phyloP scores from a whole-genome alignment of 2,113 vertebrate genomes.

The Myrmecophaga tridactyla region DNA sequence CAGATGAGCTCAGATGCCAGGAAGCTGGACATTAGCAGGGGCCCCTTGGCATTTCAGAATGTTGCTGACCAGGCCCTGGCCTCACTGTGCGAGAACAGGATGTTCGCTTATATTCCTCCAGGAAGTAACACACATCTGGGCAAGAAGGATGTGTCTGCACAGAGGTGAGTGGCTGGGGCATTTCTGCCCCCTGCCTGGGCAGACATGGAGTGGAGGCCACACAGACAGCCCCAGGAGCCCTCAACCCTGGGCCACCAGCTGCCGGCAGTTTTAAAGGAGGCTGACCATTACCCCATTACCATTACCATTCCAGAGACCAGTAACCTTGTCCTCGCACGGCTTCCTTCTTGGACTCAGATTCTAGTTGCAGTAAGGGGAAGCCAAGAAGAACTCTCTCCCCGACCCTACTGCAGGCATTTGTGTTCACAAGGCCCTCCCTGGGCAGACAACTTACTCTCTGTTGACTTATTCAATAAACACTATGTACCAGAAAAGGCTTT shows the following conservation, averaged over 20 bases:
- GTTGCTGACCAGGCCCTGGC: background rate
- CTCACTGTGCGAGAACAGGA: no score
- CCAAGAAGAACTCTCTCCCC: background rate
- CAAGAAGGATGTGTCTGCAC: background rate
- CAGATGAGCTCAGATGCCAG: background rate
- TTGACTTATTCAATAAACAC: no score
- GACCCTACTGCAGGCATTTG: background rate
- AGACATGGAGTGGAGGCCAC: background rate
- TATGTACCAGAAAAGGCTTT: background rate
- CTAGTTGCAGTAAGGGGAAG: background rate
- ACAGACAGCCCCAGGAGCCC: no score
- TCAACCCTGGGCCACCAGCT: background rate
- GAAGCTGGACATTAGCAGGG: background rate
- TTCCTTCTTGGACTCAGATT: background rate
- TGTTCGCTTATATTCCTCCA: background rate
- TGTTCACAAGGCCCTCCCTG: background rate
- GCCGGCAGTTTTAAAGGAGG: background rate
- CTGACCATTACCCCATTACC: rapidly evolving
- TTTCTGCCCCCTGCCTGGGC: background rate
- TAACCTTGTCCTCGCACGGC: background rate
- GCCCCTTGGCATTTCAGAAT: no score
- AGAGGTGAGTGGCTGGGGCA: no score
- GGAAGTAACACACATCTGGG: background rate
- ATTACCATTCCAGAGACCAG: background rate
- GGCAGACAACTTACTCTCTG: background rate